A percentile compares a stretch with the other conserved stretches of the same genome.
phyloP scores from a whole-genome alignment of 53 echinoderm and acorn worm genomes.

The Apostichopus leukothele region DNA sequence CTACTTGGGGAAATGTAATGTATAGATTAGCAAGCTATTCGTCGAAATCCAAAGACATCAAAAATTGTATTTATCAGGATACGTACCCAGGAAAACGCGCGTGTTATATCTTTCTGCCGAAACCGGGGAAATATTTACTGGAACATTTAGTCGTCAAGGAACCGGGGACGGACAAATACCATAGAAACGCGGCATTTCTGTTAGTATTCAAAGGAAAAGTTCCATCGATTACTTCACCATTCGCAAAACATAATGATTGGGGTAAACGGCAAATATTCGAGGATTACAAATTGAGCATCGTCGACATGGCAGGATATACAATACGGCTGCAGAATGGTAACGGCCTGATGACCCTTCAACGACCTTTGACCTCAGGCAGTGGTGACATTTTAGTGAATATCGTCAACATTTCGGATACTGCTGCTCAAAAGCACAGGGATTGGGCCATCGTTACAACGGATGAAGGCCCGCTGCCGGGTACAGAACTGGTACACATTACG shows the following conservation, averaged over 20 bases:
- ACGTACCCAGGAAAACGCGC: background rate
- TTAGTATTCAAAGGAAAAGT: background rate
- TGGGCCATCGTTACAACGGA: background rate
- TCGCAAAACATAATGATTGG: background rate
- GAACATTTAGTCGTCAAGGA: background rate
- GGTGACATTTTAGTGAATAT: background rate
- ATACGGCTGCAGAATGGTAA: background rate
- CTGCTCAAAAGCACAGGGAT: too few relatives aligned
- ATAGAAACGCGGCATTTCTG: background rate
- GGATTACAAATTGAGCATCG: background rate
- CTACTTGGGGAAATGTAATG: background rate
- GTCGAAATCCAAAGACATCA: background rate
- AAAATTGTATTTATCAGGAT: constrained; percentile 4
- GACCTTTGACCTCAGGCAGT: background rate
- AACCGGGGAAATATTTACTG: constrained; percentile 7
- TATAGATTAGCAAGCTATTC: background rate
- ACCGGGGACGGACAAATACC: background rate
- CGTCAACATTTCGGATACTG: background rate
- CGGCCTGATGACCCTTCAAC: background rate
- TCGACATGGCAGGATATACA: constrained; percentile 5
- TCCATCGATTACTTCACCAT: background rate
- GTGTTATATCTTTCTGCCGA: constrained; percentile 15
- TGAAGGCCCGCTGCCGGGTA: background rate
- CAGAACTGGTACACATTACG: background rate
- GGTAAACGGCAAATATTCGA: background rate